Base-by-base conservation (phyloP, 2,888 invertebrate species). In the Pollenia labialis region DNA sequence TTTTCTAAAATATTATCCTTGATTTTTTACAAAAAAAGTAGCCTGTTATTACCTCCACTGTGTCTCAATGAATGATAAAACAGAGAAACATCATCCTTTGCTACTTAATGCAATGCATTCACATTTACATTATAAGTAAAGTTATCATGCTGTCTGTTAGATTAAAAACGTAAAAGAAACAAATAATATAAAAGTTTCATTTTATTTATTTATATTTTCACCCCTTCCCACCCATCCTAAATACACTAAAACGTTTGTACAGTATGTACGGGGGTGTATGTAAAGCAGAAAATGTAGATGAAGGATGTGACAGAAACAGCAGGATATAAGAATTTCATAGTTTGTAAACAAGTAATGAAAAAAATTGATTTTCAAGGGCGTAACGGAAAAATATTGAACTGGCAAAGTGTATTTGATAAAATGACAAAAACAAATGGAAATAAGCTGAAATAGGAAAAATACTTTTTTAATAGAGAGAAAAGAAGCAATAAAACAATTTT, bases 331-430 rank as follows among this genome's bases (percentile, higher is more conserved):
- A 69, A 80, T 76, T 83, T 83, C 44, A 81, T 75, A 85, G 81
- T 81, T 85, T 81, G 71, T 64, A 85, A 85, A 64, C 56, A 85
- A 81, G 64, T 85, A 85, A 85, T 71, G 76, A 75, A 81, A 81
- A 81, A 81, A 71, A 81, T 81, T 85, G 75, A 66, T 76, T 81
- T 81, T 81, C 85, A 85, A 81, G 85, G 76, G 76, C 81, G 85
- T 72, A 64, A 81, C 68, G 50, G 16, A 54, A 52, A 72, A 46
- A 40, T 72, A 62, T 64, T 9, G 62, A 72, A 64, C 18, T 72
- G 64, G 11, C 58, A 72, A 64, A 72, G 52, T 18, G 9, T 46
- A 44, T 80, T 54, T 71, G 62, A 42, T 56, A 68, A 74, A 74
- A 58, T 74, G 46, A 74, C 58, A 74, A 68, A 68, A 58, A 74